A percentile compares a stretch with the other conserved stretches of the same genome.
Conservation (phyloP, 2,888 invertebrate species). For the Tineola bisselliella region DNA sequence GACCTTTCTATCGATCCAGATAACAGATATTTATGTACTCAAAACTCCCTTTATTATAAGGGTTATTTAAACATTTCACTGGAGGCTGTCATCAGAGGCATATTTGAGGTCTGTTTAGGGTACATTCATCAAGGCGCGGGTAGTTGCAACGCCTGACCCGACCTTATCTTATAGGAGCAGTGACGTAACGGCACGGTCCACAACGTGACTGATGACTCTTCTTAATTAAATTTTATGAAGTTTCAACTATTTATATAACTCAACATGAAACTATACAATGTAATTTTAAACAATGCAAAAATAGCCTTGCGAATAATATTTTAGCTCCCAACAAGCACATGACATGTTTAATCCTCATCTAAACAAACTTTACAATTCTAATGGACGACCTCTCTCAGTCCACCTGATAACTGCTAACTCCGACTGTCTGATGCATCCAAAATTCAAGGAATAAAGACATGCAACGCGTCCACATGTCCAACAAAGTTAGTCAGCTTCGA, state of each 20-base stretch:
- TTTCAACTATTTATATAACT: constrained; percentile 18
- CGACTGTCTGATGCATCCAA: constrained; percentile 30
- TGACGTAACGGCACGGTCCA: constrained; percentile 42
- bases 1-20: constrained; percentile 5
- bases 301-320: neutral
- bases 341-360: constrained; percentile 10
- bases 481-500: constrained; percentile 27
- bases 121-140: constrained; percentile 55
- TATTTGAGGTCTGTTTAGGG: constrained; percentile 60
- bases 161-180: constrained; percentile 58
- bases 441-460: constrained; percentile 50
- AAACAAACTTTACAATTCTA: constrained; percentile 37
- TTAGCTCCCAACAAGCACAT: neutral
- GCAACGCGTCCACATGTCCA: constrained; percentile 36
- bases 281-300: neutral
- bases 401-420: constrained; percentile 30
- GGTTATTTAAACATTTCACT: constrained; percentile 49
- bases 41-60: constrained; percentile 28
- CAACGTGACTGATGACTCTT: constrained; percentile 60
- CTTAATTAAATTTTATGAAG: constrained; percentile 63
- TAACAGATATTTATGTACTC: constrained; percentile 4
- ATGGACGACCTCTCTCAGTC: constrained; percentile 42
- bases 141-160: constrained; percentile 57
- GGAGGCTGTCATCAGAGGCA: constrained; percentile 46
- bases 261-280: neutral